A percentile compares a stretch with the other conserved stretches of the same genome.
Conservation (phyloP, 2,797 vertebrate genomes). For the Enteromius radiatus region DNA sequence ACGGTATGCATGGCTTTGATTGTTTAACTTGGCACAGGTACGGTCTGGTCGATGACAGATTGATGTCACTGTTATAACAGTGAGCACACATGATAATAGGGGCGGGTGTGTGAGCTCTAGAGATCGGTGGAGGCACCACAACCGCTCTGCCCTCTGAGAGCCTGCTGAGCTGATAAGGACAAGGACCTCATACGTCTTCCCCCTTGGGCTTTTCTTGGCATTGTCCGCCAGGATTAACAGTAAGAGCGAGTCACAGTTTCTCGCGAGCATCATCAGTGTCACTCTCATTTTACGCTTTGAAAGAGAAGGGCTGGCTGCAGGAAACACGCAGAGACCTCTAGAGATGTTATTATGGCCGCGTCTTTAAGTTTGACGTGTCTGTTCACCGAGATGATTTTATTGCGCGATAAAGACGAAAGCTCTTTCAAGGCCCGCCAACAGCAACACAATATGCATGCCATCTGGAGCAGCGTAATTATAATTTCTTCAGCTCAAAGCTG, state of each 20-base stretch:
- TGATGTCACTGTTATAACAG: constrained; percentile 40
- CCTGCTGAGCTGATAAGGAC: constrained; percentile 39
- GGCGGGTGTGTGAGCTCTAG: neutral
- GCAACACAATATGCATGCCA: constrained; percentile 63
- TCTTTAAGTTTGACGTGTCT: constrained; percentile 66
- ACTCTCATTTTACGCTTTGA: constrained; percentile 22
- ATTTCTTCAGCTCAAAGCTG: constrained; percentile 52
- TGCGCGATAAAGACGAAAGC: constrained; percentile 67
- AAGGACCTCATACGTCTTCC: constrained; percentile 30
- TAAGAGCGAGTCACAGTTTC: constrained; percentile 35
- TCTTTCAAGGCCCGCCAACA: constrained; percentile 64
- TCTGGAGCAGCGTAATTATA: constrained; percentile 70
- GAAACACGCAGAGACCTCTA: constrained; percentile 61
- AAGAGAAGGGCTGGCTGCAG: constrained; percentile 30
- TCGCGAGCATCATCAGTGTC: constrained; percentile 44
- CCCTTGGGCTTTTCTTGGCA: constrained; percentile 37
- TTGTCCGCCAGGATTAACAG: constrained; percentile 44
- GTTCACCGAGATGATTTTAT: constrained; percentile 69
- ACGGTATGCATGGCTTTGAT: constrained; percentile 20
- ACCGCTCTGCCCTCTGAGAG: constrained; percentile 8
- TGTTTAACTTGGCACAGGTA: constrained; percentile 41
- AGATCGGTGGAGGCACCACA: neutral
- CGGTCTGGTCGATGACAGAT: constrained; percentile 16
- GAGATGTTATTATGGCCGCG: constrained; percentile 54
- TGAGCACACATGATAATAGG: constrained; percentile 26